Evolutionary conservation across 2,113 vertebrate genomes (phyloP), one percentile per base, ranked within the genome.

Genomic region (Climacteris rufus): DNA sequence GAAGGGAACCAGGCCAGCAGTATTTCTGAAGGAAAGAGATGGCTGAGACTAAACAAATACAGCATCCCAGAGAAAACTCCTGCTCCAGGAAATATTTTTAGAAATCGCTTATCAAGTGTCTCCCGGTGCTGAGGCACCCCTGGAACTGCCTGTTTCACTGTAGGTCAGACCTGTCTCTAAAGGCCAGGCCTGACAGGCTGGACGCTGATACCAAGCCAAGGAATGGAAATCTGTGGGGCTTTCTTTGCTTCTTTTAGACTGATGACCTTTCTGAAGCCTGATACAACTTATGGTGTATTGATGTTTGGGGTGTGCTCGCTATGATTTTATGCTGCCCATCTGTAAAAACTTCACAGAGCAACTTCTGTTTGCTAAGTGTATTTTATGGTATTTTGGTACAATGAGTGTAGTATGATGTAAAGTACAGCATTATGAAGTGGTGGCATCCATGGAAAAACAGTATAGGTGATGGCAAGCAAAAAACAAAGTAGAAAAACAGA

Each of bases 241-340:
- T 93, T 79, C 94, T 93, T 59, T 69, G 3, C 24, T 65, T 94
- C 84, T 80, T 71, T 24, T 76, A 92, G 61, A 81, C 94, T 77
- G 83, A 91, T 97, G 97, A 97, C 96, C 97, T 98, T 98, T 98
- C 72, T 81, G 82, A 95, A 96, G 90, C n/a, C 44, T 95, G 85
- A 82, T 72, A 93, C 7, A 45, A 92, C 56, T 68, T 25, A 50
- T n/a, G 44, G 25, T 21, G 22, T 53, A 68, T 75, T 92, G 82
- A 96, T 63, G 37, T 83, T 86, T 81, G 53, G 28, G 39, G 54
- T 91, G 85, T 84, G 47, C 56, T 83, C 0, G 0, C 39, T 92
- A 11, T 74, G 83, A 83, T 63, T 87, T 60, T 59, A 35, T 21
- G 40, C 54, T 85, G 31, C 52, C 49, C 3, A 7, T 54, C 54